Percentiles rank a stretch among this genome's conserved stretches.
phyloP scores from a whole-genome alignment of 2,113 vertebrate genomes.

The Gnathonemus echidnorhynchus region DNA sequence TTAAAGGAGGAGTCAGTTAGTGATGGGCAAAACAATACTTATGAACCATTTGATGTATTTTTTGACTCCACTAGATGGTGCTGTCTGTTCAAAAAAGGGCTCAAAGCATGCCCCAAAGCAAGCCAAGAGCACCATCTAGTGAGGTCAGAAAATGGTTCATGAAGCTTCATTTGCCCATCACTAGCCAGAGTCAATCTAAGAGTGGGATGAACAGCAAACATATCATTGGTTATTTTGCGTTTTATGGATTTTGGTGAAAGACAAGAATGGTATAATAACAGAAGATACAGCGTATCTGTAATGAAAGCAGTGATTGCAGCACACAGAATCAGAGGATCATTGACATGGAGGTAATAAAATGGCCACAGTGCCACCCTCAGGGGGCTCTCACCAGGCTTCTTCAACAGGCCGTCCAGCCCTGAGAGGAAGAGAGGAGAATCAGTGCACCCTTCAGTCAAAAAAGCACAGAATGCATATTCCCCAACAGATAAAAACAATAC shows the following conservation, averaged over 20 bases:
- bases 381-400: constrained; percentile 91
- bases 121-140: too few species aligned
- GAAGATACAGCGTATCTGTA: background rate
- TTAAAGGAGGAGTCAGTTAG: background rate
- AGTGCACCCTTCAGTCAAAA: constrained; percentile 32
- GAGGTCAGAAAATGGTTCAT: too few species aligned
- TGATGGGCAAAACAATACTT: too few species aligned
- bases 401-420: constrained; percentile 82
- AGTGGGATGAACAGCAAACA: background rate
- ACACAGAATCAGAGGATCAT: background rate
- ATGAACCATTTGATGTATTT: too few species aligned
- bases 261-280: background rate
- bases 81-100: too few species aligned
- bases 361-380: constrained; percentile 17
- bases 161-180: too few species aligned
- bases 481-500: background rate
- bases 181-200: background rate
- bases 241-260: background rate
- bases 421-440: constrained; percentile 78
- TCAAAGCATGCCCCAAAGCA: too few species aligned
- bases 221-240: background rate
- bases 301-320: background rate
- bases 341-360: background rate
- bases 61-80: too few species aligned
- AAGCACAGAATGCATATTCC: background rate